Evolutionary conservation across 2,888 invertebrate genomes (phyloP).

Genomic region (Lepas anatifera): DNA sequence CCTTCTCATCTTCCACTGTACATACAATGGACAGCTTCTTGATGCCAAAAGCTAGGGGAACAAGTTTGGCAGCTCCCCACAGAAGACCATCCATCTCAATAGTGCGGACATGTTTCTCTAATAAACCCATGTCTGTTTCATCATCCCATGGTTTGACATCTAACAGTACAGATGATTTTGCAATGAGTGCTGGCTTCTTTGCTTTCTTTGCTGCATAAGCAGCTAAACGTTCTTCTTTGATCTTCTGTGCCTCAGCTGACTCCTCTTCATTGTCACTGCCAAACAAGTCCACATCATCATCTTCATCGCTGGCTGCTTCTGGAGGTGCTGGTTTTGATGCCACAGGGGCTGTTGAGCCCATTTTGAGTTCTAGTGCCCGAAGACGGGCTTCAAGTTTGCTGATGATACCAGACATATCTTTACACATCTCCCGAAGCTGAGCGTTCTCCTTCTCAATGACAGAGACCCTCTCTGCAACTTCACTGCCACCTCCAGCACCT

Average conservation of each 20-base stretch:
- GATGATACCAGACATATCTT: not conserved
- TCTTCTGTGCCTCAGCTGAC: slow-evolving; percentile 60
- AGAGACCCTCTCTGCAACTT: not conserved
- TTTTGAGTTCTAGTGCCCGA: not conserved
- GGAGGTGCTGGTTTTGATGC: slow-evolving; percentile 19
- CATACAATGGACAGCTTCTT: slow-evolving; percentile 89
- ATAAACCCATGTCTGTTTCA: slow-evolving; percentile 80
- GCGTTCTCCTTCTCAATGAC: not conserved
- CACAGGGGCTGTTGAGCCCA: slow-evolving; percentile 50
- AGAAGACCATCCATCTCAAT: slow-evolving; percentile 83
- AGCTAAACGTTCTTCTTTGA: slow-evolving; percentile 77
- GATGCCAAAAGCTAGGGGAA: slow-evolving; percentile 92
- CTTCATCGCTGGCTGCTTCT: slow-evolving; percentile 44
- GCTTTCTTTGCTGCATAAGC: slow-evolving; percentile 91
- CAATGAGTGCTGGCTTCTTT: slow-evolving; percentile 84
- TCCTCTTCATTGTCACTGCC: slow-evolving; percentile 85
- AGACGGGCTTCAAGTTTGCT: not conserved
- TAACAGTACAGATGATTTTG: slow-evolving; percentile 85
- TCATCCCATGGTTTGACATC: slow-evolving; percentile 96
- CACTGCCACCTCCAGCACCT: not conserved
- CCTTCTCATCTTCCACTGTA: slow-evolving; percentile 93
- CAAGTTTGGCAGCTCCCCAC: slow-evolving; percentile 91
- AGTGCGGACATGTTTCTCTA: slow-evolving; percentile 69
- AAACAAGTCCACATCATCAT: slow-evolving; percentile 73
- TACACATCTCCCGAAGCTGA: not conserved